A percentile compares a stretch with the other conserved stretches of the same genome.
These are phyloP conservation scores for Drosophila seguyi DNA, from an alignment of 1,140 invertebrate genomes.

Conservation along the genomic window DNA sequence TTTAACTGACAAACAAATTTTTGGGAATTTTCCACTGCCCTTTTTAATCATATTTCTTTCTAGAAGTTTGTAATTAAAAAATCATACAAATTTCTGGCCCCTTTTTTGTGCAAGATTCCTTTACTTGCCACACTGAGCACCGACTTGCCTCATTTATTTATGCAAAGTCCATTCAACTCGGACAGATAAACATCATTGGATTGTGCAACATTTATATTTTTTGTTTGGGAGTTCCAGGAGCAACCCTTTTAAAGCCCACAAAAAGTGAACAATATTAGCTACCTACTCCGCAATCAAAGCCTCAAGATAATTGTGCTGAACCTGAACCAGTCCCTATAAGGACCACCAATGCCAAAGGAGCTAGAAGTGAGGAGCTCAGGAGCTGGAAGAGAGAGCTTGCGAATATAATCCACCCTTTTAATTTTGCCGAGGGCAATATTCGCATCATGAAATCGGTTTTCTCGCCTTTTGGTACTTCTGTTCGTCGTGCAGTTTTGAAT, in stretches of 20 bases:
- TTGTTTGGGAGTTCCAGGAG: conserved; percentile 8
- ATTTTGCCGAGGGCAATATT: conserved; percentile 50
- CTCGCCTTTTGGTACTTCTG: conserved; percentile 32
- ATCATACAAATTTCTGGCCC: background rate
- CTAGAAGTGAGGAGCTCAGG: background rate
- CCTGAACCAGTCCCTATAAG: conserved; percentile 47
- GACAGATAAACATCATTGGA: conserved; percentile 47
- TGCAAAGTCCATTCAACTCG: conserved; percentile 60
- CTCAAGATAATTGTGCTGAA: conserved; percentile 65
- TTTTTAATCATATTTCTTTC: background rate
- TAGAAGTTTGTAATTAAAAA: conserved; percentile 16
- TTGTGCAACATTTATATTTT: conserved; percentile 30
- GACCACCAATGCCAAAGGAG: conserved; percentile 7
- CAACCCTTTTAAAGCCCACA: conserved; percentile 26
- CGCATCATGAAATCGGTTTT: conserved; percentile 45
- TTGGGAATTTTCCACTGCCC: background rate
- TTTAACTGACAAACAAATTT: background rate
- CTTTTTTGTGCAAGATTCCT: conserved; percentile 16
- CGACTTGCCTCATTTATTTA: conserved; percentile 34
- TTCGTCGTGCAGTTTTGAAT: conserved; percentile 76
- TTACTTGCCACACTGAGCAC: conserved; percentile 20
- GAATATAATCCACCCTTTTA: conserved; percentile 45
- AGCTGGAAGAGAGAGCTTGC: conserved; percentile 30
- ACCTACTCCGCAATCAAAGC: conserved; percentile 67
- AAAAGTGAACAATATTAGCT: conserved; percentile 46